Evolutionary conservation across 1,140 invertebrate genomes (phyloP).

Genomic region (Hydropsyche tenuis): DNA sequence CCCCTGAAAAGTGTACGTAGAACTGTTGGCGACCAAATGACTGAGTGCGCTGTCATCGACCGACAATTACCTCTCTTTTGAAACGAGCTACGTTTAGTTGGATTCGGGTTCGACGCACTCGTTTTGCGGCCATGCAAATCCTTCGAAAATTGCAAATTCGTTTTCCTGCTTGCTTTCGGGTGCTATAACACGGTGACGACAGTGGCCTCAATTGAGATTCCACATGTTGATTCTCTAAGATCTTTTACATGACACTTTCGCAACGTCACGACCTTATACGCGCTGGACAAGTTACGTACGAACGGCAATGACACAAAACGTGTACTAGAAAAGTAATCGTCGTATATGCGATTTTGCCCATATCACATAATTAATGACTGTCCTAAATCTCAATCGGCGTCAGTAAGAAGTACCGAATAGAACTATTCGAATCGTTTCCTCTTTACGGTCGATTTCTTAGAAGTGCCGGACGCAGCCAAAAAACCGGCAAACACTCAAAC

Average conservation of each 20-base stretch:
- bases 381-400: too few species aligned
- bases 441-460: too few species aligned
- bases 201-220: background rate
- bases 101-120: background rate
- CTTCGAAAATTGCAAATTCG: slow-evolving; percentile 4
- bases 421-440: too few species aligned
- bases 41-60: slow-evolving; percentile 8
- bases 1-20: background rate
- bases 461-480: too few species aligned
- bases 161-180: slow-evolving; percentile 6
- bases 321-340: background rate
- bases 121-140: background rate
- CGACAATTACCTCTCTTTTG: slow-evolving; percentile 13
- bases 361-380: too few species aligned
- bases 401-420: too few species aligned
- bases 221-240: background rate
- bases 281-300: too few species aligned
- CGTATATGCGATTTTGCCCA: too few species aligned
- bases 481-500: too few species aligned
- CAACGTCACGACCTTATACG: background rate
- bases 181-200: background rate
- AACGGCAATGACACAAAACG: slow-evolving; percentile 23
- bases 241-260: slow-evolving; percentile 14
- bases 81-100: background rate
- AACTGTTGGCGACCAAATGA: background rate